Evolutionary conservation across 2,888 invertebrate species (phyloP), one percentile per base, ranked within the genome.

Genomic region (Hofmannophila pseudospretella): DNA sequence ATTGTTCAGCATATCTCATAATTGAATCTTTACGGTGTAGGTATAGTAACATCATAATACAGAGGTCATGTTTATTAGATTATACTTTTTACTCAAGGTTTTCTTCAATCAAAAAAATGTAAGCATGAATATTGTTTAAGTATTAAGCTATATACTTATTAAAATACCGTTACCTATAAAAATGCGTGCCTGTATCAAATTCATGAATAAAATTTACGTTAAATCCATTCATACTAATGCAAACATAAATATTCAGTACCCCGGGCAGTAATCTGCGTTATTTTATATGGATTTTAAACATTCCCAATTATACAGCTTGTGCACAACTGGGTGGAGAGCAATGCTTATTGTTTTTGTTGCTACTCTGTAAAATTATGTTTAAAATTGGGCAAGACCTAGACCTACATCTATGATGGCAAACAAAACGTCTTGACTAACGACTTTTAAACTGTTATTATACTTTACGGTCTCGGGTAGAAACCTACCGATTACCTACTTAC

Each of bases 1-100:
- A 75, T 78, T 80, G 79, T 81, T 78, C 62, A 63, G 47, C 51
- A 64, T 80, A 80, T 82, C 81, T 67, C 53, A 54, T 70, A 79
- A 80, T 79, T 76, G 70, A 79, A 84, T 81, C 79, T 81, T 65
- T 62, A 69, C 59, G 66, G 55, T 52, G 63, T 66, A 71, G 67
- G n/a, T 68, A 67, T 65, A 68, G 28, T 38, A 34, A 31, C 41
- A 38, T 34, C 41, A 38, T 34, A 36, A 38, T 34, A 38, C 13
- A 31, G 40, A 47, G 42, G 40, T 41, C 34, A 41, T 31, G 16
- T 39, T 34, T 41, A 38, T 34, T 31, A 20, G 33, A 28, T 22
- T 34, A 23, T 22, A 9, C 29, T n/a, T 28, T 23, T 35, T n/a
- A n/a, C n/a, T 22, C 3, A 16, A 16, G 16, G 5, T 3, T 3